Conservation (phyloP, 2,113 vertebrate species). For the Eira barbara region DNA sequence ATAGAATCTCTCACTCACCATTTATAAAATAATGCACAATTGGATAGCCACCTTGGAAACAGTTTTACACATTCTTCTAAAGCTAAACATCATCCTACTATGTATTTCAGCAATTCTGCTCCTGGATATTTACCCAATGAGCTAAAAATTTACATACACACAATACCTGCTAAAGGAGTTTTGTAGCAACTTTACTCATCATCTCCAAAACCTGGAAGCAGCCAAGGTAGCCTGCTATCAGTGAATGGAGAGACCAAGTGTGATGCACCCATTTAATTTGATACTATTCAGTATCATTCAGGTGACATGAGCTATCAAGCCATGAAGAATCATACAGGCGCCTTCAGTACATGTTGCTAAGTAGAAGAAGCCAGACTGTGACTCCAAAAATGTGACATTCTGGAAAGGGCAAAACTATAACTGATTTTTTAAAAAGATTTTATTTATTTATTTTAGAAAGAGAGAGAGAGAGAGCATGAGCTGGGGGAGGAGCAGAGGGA, state of each 20-base stretch:
- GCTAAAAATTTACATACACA: background rate
- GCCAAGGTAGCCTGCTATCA: background rate
- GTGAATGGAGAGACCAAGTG: background rate
- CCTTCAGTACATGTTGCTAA: background rate
- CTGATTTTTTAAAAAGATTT: background rate
- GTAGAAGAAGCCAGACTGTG: background rate
- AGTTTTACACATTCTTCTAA: background rate
- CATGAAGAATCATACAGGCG: background rate
- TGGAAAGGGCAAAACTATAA: background rate
- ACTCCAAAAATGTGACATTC: background rate
- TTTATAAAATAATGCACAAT: background rate
- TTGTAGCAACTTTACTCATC: background rate
- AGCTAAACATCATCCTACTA: background rate
- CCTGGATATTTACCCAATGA: background rate
- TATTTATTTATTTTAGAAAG: background rate
- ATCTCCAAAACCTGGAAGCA: background rate
- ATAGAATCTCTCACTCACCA: background rate
- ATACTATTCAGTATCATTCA: background rate
- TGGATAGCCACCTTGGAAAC: background rate
- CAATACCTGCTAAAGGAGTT: background rate
- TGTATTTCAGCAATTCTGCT: background rate
- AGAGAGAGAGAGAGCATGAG: background rate
- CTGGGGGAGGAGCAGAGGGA: background rate
- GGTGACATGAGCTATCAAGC: background rate
- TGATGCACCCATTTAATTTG: background rate